Evolutionary conservation across 2,113 vertebrate genomes (phyloP), one percentile per base, ranked within the genome.

Genomic region (Salvelinus fontinalis): DNA sequence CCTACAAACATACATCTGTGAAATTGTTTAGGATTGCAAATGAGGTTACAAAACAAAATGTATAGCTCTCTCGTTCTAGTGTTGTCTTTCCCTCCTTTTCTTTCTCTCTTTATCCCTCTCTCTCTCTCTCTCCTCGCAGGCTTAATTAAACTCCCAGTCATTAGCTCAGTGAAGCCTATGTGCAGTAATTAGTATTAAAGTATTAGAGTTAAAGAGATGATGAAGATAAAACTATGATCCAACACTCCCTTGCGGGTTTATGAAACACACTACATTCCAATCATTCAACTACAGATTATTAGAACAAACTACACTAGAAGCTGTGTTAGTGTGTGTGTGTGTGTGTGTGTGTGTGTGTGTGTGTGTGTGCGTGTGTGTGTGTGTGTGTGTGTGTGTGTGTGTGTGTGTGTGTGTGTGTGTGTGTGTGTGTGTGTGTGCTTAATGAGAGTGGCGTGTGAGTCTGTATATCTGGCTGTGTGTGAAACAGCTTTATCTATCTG

Each of bases 141-240:
- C 74, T 85, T 86, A 87, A 83, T 85, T 72, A 86, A 77, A 82
- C 76, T 74, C 76, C 75, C 57, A 77, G 81, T 79, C 75, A 73
- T 77, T 60, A 80, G 79, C 88, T 84, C 77, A 76, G 69, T 86
- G 77, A 86, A 87, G 88, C 78, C 74, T 83, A 73, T 80, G 79
- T 88, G 70, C 73, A 81, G 86, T 86, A 86, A 91, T 91, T 90
- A 88, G 80, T 88, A 90, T 89, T 87, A 89, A 89, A 89, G 88
- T 81, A 84, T 90, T 90, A 89, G 75, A 84, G 79, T 85, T 90
- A 81, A 86, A 92, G 83, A 75, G 85, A 85, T 71, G 77, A 86
- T 83, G 76, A 85, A 83, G 80, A 80, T 73, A 83, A 60, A 82
- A 86, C 66, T 81, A 78, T 86, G 85, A 88, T 88, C 83, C 86